phyloP scores from a whole-genome alignment of 2,113 vertebrate species.

The Cheirogaleus medius region DNA sequence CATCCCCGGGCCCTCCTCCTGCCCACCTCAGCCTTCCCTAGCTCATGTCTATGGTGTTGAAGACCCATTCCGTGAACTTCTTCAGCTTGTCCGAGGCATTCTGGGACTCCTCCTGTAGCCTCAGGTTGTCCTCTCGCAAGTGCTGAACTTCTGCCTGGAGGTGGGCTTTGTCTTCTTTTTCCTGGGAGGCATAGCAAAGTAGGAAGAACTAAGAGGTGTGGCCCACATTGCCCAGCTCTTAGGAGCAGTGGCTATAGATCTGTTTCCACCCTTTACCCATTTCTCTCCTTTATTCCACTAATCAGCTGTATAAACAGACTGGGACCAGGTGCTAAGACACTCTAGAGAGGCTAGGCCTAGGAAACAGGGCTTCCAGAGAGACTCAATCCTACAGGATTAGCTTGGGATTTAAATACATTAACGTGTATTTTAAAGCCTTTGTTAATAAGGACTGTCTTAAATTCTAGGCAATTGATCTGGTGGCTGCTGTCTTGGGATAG shows the following conservation, averaged over 20 bases:
- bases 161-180: conserved; percentile 94
- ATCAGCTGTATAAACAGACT: fast-evolving
- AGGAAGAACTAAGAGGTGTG: neutral
- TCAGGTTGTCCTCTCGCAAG: conserved; percentile 95
- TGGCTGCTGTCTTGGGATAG: neutral
- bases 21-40: conserved; percentile 76
- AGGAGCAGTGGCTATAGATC: neutral
- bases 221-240: neutral
- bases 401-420: neutral
- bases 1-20: neutral
- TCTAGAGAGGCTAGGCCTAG: neutral
- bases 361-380: neutral
- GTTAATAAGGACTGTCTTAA: neutral
- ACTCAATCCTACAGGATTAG: neutral
- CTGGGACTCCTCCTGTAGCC: conserved; percentile 96
- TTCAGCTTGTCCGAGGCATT: conserved; percentile 96
- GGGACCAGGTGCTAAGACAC: neutral
- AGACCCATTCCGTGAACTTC: conserved; percentile 99
- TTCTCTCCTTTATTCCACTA: neutral
- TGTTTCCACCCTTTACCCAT: fast-evolving
- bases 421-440: neutral
- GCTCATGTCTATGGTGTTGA: conserved; percentile 99
- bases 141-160: conserved; percentile 94
- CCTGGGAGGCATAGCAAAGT: conserved; percentile 83
- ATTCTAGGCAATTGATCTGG: neutral